Base-by-base conservation (phyloP, 2,113 vertebrate genomes). In the Cyrtonyx montezumae region DNA sequence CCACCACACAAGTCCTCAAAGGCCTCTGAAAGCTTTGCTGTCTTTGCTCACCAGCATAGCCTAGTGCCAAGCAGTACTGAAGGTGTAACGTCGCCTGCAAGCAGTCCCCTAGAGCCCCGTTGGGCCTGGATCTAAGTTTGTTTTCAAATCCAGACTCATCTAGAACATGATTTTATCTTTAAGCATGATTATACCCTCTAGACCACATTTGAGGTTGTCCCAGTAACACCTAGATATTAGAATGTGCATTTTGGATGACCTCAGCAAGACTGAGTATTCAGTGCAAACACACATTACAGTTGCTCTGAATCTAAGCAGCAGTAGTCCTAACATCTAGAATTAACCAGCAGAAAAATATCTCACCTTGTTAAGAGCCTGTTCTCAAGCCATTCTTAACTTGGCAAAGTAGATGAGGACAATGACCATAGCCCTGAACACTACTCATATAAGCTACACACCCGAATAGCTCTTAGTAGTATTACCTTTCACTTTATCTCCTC, bases 251-350 rank as follows among this genome's bases (percentile, higher is more conserved):
- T n/a, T 42, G 28, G 4, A 45, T 37, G 16, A 83, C 7, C 6
- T 12, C 45, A 73, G 37, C 23, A 67, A 53, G 63, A 88, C 19
- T 5, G 16, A 69, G 22, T 36, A 30, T 15, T 92, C 1, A 0
- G 16, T 11, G 26, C 28, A 56, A 1, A 4, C 11, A 30, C 6
- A n/a, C 30, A 56, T 3, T 17, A 40, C 0, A 0, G 2, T 17
- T 91, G 28, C 7, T 86, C 43, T 36, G 43, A 65, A 14, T 26
- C 61, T 51, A 43, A 91, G n/a, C 46, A 79, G 9, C 19, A n/a
- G 20, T 2, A 79, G 36, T 56, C 13, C 1, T 32, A 65, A 48
- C 3, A 36, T 19, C 12, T 16, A 51, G 74, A 91, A 92, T 68
- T 20, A 84, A 65, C 11, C 20, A 56, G 32, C 6, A 86, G 65